A percentile compares a stretch with the other conserved stretches of the same genome.
phyloP scores from a whole-genome alignment of 2,113 vertebrate genomes.

The Cheilinus undulatus region DNA sequence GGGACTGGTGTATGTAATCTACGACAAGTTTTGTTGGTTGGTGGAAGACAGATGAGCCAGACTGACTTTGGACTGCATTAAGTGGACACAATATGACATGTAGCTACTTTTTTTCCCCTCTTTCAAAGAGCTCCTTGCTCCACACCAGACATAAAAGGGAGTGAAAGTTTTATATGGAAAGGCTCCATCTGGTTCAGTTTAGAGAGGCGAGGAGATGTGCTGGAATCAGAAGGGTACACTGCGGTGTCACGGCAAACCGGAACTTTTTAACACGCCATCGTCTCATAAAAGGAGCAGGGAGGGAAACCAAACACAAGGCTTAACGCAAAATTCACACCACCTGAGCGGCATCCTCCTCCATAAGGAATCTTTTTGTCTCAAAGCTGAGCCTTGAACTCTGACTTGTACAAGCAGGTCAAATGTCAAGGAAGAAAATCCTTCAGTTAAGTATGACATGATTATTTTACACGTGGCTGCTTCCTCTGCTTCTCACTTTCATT shows the following conservation, averaged over 20 bases:
- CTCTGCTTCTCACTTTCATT: constrained; percentile 33
- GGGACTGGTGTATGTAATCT: background rate
- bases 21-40: constrained; percentile 18
- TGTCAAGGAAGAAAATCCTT: background rate
- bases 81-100: constrained; percentile 70
- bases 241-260: constrained; percentile 61
- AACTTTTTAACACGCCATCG: constrained; percentile 63
- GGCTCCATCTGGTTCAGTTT: constrained; percentile 79
- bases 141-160: constrained; percentile 69
- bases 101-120: background rate
- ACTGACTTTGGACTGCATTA: constrained; percentile 66
- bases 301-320: constrained; percentile 31
- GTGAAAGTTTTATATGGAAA: constrained; percentile 78
- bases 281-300: constrained; percentile 38
- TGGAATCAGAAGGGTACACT: constrained; percentile 48
- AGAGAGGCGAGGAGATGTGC: constrained; percentile 72
- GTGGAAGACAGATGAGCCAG: constrained; percentile 40
- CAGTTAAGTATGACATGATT: constrained; percentile 19
- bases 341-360: background rate
- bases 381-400: constrained; percentile 2
- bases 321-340: constrained; percentile 18
- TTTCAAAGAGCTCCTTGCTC: constrained; percentile 42
- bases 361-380: background rate
- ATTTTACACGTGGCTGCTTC: constrained; percentile 46
- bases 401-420: background rate